Percentiles rank a stretch among this genome's conserved stretches.
phyloP scores from a whole-genome alignment of 2,888 invertebrate species.

The Pyralis farinalis region DNA sequence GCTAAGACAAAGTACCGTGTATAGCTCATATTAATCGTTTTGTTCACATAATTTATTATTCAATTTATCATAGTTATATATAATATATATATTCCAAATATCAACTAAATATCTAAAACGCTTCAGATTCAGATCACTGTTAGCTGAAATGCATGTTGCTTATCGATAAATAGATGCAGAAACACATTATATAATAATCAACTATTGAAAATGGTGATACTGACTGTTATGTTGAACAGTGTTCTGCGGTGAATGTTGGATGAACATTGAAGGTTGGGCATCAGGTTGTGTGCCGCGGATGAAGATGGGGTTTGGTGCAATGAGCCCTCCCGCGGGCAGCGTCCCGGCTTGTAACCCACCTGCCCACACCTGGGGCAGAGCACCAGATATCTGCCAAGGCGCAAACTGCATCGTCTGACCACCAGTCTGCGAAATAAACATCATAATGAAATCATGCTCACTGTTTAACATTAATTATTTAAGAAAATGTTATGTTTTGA shows the following conservation, averaged over 20 bases:
- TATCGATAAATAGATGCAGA: too few relatives aligned
- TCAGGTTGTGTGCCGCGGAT: conserved; percentile 91
- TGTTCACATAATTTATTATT: background rate
- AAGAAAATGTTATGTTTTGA: too few relatives aligned
- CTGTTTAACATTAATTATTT: too few relatives aligned
- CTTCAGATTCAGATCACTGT: too few relatives aligned
- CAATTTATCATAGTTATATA: background rate
- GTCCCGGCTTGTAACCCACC: conserved; percentile 85
- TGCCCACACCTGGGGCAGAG: conserved; percentile 88
- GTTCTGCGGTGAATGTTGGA: conserved; percentile 87
- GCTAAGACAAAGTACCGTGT: too few relatives aligned
- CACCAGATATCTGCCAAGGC: conserved; percentile 88
- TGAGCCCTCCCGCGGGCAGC: conserved; percentile 82
- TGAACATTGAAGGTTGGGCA: conserved; percentile 86
- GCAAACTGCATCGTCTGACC: conserved; percentile 89
- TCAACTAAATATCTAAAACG: too few relatives aligned
- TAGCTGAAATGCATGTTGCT: too few relatives aligned
- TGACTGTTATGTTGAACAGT: conserved; percentile 67
- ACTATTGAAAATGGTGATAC: too few relatives aligned
- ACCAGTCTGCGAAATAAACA: conserved; percentile 61
- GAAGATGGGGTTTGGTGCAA: conserved; percentile 90
- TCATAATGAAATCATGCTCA: background rate
- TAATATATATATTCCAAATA: too few relatives aligned
- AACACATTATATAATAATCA: too few relatives aligned
- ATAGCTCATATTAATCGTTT: background rate